Evolutionary conservation across 2,797 vertebrate species (phyloP).

Genomic region (Harpagifer antarcticus): DNA sequence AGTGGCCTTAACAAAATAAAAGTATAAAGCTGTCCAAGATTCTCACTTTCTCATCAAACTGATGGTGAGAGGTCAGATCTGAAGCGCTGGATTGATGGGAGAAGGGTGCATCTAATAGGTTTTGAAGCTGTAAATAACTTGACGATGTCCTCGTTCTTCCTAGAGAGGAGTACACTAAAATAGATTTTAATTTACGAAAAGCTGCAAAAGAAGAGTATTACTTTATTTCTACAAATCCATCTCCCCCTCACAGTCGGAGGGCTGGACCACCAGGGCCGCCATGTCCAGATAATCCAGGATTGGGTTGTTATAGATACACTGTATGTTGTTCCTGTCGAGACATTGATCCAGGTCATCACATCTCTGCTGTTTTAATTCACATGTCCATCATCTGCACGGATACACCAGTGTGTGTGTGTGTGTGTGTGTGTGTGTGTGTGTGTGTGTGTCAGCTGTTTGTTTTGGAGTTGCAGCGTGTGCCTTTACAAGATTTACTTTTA

Average conservation of each 20-base stretch:
- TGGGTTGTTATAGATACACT: conserved; percentile 21
- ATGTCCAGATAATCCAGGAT: conserved; percentile 43
- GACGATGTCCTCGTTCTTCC: conserved; percentile 50
- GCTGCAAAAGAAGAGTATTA: conserved; percentile 23
- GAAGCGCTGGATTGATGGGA: conserved; percentile 12
- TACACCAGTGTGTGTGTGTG: not conserved
- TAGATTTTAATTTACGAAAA: conserved; percentile 56
- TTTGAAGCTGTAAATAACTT: conserved; percentile 65
- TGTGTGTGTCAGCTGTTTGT: conserved; percentile 9
- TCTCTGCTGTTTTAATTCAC: conserved; percentile 37
- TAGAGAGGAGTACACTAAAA: conserved; percentile 45
- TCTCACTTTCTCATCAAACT: conserved; percentile 12
- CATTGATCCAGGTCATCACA: conserved; percentile 30
- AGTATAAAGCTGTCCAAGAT: conserved; percentile 6
- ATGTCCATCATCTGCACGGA: conserved; percentile 41
- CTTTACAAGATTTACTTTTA: conserved; percentile 11
- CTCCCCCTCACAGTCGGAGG: conserved; percentile 9
- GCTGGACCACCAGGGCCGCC: conserved; percentile 6
- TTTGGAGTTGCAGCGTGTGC: not conserved
- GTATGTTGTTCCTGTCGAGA: conserved; percentile 28
- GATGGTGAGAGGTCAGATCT: conserved; percentile 30
- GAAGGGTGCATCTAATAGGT: conserved; percentile 36
- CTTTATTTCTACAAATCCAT: conserved; percentile 33
- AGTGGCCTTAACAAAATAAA: not conserved
- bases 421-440: too few relatives aligned